Base-by-base conservation (phyloP, 1,140 invertebrate species). In the Tetragonula clypearis region DNA sequence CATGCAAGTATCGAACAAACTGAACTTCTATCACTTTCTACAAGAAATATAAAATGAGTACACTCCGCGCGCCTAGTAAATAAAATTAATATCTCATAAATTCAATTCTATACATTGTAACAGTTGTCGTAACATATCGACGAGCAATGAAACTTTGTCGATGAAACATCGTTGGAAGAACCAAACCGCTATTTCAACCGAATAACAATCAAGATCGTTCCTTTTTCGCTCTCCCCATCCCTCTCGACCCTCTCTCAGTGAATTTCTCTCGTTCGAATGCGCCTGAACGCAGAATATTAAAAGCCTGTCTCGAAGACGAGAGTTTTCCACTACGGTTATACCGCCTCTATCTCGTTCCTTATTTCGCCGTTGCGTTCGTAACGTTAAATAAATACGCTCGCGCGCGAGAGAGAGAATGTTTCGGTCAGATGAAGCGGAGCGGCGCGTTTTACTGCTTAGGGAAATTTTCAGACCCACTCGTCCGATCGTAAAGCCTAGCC, bases 371-470 rank as follows among this genome's bases (percentile, higher is more conserved):
- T 62, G 49, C 41, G 62, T 26, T 41, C 23, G 30, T 56, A 87
- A 35, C 62, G 87, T 89, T 89, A 83, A 90, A 81, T 90, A 90
- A 84, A 90, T 85, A 79, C 72, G 55, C 17, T 4, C 17, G 58
- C 75, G 5, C 4, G 55, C 60, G 55, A 68, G 53, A 35, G 30
- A 69, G 41, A 53, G 21, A 56, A 56, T 55, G 74, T 65, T 65
- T 49, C 62, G 66, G 60, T 23, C 56, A 58, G 85, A 87, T 87
- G 79, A 87, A 89, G 68, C 79, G 85, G 35, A 66, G 75, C 60
- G 11, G 69, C 80, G 69, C 80, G 82, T 89, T 90, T 90, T 90
- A 90, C 82, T 81, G 88, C 82, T 90, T 87, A 90, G 82, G 88
- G 88, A 90, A 90, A 90, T 89, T 90, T 49, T 90, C 85, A 78